A percentile compares a stretch with the other conserved stretches of the same genome.
Conservation (phyloP, 2,888 invertebrate genomes). For the Meiosimyza platycephala region DNA sequence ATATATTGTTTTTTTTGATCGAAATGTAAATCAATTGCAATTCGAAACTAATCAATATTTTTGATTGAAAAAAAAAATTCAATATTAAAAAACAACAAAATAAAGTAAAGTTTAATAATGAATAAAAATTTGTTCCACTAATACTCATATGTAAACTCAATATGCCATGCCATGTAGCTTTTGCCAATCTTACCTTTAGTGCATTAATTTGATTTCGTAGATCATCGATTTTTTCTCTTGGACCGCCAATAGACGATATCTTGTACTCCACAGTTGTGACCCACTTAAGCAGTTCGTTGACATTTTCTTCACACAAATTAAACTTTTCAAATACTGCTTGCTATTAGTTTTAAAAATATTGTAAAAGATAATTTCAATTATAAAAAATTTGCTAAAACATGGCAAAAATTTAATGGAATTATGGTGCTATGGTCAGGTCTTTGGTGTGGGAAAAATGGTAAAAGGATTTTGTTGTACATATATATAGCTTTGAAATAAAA, state of each 20-base stretch:
- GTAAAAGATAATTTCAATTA: background rate
- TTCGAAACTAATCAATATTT: too few species aligned
- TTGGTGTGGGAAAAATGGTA: constrained; percentile 18
- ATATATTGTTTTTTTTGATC: too few species aligned
- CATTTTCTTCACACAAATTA: constrained; percentile 88
- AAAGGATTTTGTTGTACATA: background rate
- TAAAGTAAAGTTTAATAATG: too few species aligned
- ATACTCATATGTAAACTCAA: too few species aligned
- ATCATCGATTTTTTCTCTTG: constrained; percentile 87
- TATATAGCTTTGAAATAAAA: background rate
- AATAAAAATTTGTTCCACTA: too few species aligned
- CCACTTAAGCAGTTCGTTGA: constrained; percentile 88
- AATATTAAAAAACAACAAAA: too few species aligned
- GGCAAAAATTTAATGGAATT: constrained; percentile 6
- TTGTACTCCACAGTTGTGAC: constrained; percentile 85
- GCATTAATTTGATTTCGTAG: constrained; percentile 89
- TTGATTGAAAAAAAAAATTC: too few species aligned
- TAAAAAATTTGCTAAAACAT: background rate
- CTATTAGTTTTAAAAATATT: constrained; percentile 68
- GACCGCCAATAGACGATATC: constrained; percentile 86
- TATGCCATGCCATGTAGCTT: too few species aligned
- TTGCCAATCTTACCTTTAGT: constrained; percentile 75
- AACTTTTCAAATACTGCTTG: constrained; percentile 96
- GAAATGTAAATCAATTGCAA: too few species aligned
- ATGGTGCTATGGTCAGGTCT: background rate